Percentiles rank a stretch among this genome's conserved stretches.
These are phyloP conservation scores for Axis porcinus DNA, from an alignment of 2,113 vertebrate species.

Conservation along the genomic window DNA sequence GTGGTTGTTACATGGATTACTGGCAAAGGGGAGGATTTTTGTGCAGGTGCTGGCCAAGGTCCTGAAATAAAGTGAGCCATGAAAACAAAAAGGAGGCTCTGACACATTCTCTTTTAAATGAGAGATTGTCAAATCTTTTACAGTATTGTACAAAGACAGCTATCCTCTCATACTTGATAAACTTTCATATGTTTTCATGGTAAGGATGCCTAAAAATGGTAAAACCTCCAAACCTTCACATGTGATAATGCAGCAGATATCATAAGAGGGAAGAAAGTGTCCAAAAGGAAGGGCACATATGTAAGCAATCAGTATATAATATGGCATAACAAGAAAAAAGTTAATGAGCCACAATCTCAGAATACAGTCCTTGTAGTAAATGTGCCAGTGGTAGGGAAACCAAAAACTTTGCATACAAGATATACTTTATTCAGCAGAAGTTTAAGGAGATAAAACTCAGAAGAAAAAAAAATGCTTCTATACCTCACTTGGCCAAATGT, in stretches of 20 bases:
- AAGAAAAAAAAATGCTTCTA: background rate
- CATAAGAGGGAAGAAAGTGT: background rate
- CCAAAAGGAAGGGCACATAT: background rate
- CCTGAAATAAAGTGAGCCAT: slow-evolving; percentile 23
- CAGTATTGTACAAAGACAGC: background rate
- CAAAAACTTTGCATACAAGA: background rate
- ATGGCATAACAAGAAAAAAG: background rate
- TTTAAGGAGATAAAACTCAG: background rate
- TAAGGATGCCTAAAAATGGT: background rate
- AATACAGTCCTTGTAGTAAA: background rate
- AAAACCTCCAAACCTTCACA: background rate
- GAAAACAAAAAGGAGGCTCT: background rate
- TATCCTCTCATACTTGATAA: background rate
- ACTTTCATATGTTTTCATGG: background rate
- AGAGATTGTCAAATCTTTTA: background rate
- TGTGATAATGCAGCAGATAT: background rate
- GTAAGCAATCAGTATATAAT: background rate
- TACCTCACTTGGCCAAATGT: background rate
- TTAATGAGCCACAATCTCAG: background rate
- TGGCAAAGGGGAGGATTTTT: background rate
- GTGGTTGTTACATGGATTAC: background rate
- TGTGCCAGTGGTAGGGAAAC: background rate
- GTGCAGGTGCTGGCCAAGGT: slow-evolving; percentile 53
- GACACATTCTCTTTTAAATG: background rate
- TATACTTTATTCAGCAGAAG: background rate